Conservation (phyloP, 1,140 invertebrate species). For the Caenorhabditis briggsae region DNA sequence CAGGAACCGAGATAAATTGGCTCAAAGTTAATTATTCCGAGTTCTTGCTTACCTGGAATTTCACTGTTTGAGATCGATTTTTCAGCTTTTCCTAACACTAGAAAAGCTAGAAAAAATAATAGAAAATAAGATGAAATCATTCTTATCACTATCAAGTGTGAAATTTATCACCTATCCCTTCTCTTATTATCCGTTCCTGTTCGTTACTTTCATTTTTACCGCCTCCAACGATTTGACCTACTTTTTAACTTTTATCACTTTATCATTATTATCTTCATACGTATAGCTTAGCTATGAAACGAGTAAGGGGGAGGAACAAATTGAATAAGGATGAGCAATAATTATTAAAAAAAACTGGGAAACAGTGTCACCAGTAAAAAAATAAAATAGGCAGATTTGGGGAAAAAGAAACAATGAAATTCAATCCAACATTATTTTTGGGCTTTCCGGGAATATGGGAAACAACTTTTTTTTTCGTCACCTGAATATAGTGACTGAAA, state of each 20-base stretch:
- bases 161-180: constrained; percentile 12
- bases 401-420: neutral
- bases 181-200: neutral
- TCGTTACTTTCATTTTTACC: neutral
- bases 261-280: constrained; percentile 11
- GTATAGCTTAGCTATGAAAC: constrained; percentile 38
- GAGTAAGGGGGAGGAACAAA: neutral
- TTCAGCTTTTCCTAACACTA: neutral
- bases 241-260: neutral
- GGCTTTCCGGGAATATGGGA: neutral
- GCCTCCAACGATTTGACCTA: too few species aligned
- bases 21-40: too few species aligned
- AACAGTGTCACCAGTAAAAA: neutral
- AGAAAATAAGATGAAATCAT: neutral
- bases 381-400: neutral
- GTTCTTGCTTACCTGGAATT: neutral
- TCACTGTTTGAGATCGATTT: neutral
- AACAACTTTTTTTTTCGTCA: neutral
- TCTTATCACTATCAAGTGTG: neutral
- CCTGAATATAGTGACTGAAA: neutral
- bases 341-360: neutral
- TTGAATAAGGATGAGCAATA: neutral
- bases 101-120: neutral
- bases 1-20: too few species aligned
- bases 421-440: neutral